These are phyloP conservation scores for Phaenicophaeus curvirostris DNA, from an alignment of 2,797 vertebrate genomes.

Conservation along the genomic window DNA sequence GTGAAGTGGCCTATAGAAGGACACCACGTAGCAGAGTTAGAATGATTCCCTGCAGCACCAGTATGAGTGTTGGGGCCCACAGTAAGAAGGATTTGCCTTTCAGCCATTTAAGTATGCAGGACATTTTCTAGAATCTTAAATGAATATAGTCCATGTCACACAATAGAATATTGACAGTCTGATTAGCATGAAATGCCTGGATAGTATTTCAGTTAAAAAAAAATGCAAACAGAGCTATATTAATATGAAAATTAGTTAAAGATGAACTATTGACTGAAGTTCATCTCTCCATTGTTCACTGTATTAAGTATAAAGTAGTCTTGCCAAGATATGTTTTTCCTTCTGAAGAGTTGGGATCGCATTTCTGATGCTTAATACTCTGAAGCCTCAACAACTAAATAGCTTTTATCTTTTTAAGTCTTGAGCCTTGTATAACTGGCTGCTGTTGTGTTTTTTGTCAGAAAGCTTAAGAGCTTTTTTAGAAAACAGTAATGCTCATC, in stretches of 20 bases:
- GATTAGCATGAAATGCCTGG: background rate
- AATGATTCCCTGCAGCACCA: background rate
- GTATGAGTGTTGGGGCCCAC: background rate
- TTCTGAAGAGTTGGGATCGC: background rate
- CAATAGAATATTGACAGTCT: background rate
- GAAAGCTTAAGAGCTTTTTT: background rate
- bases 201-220: background rate
- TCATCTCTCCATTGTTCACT: background rate
- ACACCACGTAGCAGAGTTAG: accelerated
- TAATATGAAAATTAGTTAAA: background rate
- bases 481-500: background rate
- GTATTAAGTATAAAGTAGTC: background rate
- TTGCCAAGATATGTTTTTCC: background rate
- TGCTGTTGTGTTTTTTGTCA: background rate
- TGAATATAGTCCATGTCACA: background rate
- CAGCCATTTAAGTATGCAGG: background rate
- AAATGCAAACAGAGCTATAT: background rate
- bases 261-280: background rate
- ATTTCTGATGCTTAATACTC: background rate
- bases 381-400: background rate
- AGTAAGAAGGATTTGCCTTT: background rate
- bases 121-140: background rate
- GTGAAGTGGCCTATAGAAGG: background rate
- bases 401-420: background rate
- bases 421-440: background rate